These are phyloP conservation scores for Carollia perspicillata DNA, from an alignment of 2,113 vertebrate genomes.

Conservation along the genomic window DNA sequence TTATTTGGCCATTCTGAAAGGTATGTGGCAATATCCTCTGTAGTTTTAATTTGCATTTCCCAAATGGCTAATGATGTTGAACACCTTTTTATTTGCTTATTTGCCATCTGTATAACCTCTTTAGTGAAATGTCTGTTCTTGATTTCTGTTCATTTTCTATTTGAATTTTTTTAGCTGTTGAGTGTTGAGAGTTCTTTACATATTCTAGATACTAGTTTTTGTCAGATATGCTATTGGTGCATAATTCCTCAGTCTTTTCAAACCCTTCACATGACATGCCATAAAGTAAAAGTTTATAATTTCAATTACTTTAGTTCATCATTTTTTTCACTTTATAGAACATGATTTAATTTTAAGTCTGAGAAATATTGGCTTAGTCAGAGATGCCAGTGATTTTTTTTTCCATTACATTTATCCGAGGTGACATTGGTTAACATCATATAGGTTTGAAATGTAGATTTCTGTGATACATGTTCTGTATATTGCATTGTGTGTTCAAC, in stretches of 20 bases:
- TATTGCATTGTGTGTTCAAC: neutral
- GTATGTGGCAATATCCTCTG: neutral
- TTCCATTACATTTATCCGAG: neutral
- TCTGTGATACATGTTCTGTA: neutral
- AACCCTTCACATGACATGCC: neutral
- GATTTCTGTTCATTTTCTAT: neutral
- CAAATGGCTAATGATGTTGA: neutral
- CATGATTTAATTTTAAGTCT: neutral
- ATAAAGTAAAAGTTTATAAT: neutral
- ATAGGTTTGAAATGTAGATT: neutral
- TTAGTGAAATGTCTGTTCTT: neutral
- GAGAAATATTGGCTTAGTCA: neutral
- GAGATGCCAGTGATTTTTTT: neutral
- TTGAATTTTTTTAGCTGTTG: neutral
- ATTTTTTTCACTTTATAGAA: neutral
- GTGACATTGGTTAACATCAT: neutral
- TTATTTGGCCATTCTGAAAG: neutral
- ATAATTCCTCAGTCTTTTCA: neutral
- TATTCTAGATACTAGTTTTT: neutral
- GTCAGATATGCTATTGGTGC: neutral
- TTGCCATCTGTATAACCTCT: neutral
- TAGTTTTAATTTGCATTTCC: neutral
- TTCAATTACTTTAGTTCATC: neutral
- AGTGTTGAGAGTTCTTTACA: neutral
- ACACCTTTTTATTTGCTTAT: neutral